Evolutionary conservation across 1,140 invertebrate genomes (phyloP), one percentile per base, ranked within the genome.

Genomic region (Drosophila nannoptera): DNA sequence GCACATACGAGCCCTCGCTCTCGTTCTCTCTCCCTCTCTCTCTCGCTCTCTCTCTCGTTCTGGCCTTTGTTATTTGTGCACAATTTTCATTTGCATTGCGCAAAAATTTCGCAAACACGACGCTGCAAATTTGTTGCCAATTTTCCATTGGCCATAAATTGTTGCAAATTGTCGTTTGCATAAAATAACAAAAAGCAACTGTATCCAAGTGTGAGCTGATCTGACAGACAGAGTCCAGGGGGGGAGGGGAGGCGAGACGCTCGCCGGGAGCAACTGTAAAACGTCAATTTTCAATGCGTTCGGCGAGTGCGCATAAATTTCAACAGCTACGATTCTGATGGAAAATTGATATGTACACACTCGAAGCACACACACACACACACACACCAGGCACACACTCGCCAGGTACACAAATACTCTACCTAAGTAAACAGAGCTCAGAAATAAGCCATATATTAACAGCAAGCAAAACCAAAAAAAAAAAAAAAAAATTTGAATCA

Each of bases 121-220:
- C 77, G 59, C 49, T 73, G 75, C 43, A 73, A 80, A 80, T 73
- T 64, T 72, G 75, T 59, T 68, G 52, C 50, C 61, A 50, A 53
- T 72, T 66, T 68, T 68, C 69, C 53, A 38, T 22, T 63, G 78
- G 58, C 78, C 80, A 83, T 83, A 83, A 83, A 83, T 83, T 84
- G 80, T 80, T 74, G 73, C 80, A 83, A 80, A 80, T 66, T 86
- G 80, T 84, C 81, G 80, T 74, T 83, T 84, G 81, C 80, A 86
- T 83, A 83, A 78, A 78, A 65, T 68, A 55, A 53, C 58, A 62
- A 9, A 43, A 61, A 16, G 22, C 42, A 62, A 42, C 33, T 64
- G 54, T 32, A 52, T 14, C 40, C 12, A 46, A 50, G 40, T 38
- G 48, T 63, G 14, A 59, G 65, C 61, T 56, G 53, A 69, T 69